Conservation (phyloP, 2,888 invertebrate species). For the Tolmerus cingulatus region DNA sequence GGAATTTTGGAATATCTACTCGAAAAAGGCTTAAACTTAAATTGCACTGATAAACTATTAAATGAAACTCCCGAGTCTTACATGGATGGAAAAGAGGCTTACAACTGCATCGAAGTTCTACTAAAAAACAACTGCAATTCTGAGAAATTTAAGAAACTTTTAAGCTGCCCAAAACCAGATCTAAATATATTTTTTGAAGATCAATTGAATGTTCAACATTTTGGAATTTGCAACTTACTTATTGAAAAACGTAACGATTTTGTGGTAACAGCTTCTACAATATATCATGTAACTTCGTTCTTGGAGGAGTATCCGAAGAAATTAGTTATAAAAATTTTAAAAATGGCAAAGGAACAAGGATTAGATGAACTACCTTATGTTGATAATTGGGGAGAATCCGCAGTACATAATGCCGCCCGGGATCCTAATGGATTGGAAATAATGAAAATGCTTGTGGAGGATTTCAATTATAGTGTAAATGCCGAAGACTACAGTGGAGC, state of each 20-base stretch:
- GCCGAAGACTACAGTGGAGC: neutral
- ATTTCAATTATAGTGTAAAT: neutral
- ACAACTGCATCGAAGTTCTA: neutral
- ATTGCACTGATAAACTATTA: neutral
- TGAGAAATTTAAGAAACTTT: neutral
- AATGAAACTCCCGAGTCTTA: neutral
- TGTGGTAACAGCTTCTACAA: neutral
- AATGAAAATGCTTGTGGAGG: slow-evolving; percentile 11
- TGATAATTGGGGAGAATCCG: neutral
- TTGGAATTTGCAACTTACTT: neutral
- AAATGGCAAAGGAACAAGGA: neutral
- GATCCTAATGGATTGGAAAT: slow-evolving; percentile 4
- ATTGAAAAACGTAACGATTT: neutral
- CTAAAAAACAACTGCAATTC: neutral
- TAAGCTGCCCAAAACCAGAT: neutral
- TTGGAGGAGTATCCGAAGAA: neutral
- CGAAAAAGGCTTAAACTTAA: neutral
- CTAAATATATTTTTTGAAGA: neutral
- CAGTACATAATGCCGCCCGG: neutral
- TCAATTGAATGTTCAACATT: neutral
- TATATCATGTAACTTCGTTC: neutral
- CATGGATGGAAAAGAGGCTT: neutral
- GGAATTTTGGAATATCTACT: neutral
- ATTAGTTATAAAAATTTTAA: neutral
- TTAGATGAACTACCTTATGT: neutral